A percentile compares a stretch with the other conserved stretches of the same genome.
Conservation (phyloP, 2,888 invertebrate genomes). For the Bruchidius siliquastri region DNA sequence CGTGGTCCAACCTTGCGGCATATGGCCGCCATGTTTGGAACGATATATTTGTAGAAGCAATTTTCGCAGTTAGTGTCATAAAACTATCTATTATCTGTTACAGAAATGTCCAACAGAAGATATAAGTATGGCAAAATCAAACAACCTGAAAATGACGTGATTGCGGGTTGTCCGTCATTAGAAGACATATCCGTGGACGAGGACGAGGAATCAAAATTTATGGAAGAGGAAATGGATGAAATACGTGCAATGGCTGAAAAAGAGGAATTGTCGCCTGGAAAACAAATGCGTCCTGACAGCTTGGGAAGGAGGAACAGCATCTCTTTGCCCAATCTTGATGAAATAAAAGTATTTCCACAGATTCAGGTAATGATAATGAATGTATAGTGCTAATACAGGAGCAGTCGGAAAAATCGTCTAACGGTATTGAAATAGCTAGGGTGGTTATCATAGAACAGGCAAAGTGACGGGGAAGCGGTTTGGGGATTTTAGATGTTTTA, state of each 20-base stretch:
- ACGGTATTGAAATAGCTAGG: too few species aligned
- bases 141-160: slow-evolving; percentile 25
- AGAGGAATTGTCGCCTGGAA: slow-evolving; percentile 5
- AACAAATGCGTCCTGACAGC: slow-evolving; percentile 14
- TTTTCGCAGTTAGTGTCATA: too few species aligned
- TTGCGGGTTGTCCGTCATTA: slow-evolving; percentile 29
- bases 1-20: too few species aligned
- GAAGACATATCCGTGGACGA: slow-evolving; percentile 18
- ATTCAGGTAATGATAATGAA: slow-evolving; percentile 1
- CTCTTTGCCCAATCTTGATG: slow-evolving; percentile 69
- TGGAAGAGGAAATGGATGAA: slow-evolving; percentile 4
- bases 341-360: slow-evolving; percentile 52
- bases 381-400: not conserved
- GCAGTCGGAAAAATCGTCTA: too few species aligned
- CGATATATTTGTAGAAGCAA: too few species aligned
- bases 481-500: too few species aligned
- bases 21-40: too few species aligned
- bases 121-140: slow-evolving; percentile 18
- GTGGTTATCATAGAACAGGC: too few species aligned
- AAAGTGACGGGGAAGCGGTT: too few species aligned
- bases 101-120: slow-evolving; percentile 15
- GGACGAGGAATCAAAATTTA: slow-evolving; percentile 15
- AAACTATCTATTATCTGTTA: not conserved
- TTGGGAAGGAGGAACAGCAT: slow-evolving; percentile 64
- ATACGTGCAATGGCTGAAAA: not conserved